Base-by-base conservation (phyloP, 2,113 vertebrate species). In the Microtus richardsoni region DNA sequence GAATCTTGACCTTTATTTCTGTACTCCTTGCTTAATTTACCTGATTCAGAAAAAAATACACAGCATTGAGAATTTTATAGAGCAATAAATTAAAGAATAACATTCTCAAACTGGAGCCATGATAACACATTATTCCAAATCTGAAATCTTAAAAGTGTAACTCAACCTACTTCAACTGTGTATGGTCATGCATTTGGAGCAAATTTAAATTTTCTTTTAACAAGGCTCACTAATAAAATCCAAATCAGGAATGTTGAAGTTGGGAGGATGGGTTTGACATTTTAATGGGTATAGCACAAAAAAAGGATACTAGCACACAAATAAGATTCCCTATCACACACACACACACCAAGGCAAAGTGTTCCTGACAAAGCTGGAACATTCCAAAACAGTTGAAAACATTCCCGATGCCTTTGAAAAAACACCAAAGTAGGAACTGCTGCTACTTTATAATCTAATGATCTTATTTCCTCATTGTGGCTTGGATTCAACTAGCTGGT, bases 181-280 rank as follows among this genome's bases (percentile, higher is more conserved):
- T 83, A 83, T 70, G 36, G 91, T 91, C 30, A 86, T 91, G 89
- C 30, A 71, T 97, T 74, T 92, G 66, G 89, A 92, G 36, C 49
- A 96, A 95, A 94, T 80, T 9, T 89, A 94, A 97, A 84, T 94
- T 96, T 36, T 75, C 71, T 87, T 95, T 91, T 75, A 64, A 39
- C 78, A 28, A 96, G 74, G 1, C 13, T 96, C 58, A 84, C 93
- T 96, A 92, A 95, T 97, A 95, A 97, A 98, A 79, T 73, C 39
- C 77, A 87, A 92, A 68, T 60, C 30, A 80, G 44, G n/a, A 58
- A 79, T 62, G 54, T 74, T 89, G 13, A 21, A 95, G 28, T 54
- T 89, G 71, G 47, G 30, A 96, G 28, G 89, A 94, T 54, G 82
- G 22, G 66, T 39, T 39, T 70, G 75, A 84, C 87, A 91, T 84